Percentiles rank a stretch among this genome's conserved stretches.
Conservation (phyloP, 2,888 invertebrate species). For the Nezara viridula region DNA sequence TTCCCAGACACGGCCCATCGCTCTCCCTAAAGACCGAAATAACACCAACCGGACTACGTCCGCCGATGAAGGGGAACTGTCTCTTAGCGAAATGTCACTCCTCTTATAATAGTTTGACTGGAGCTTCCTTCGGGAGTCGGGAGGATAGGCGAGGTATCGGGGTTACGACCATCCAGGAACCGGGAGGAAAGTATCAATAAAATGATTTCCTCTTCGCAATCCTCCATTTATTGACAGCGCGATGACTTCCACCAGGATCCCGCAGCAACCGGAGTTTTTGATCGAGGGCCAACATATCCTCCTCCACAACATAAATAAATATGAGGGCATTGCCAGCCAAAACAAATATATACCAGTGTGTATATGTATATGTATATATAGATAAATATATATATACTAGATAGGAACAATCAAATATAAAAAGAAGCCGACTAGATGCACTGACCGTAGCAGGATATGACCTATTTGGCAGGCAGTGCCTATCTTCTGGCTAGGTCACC, state of each 20-base stretch:
- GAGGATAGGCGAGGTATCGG: too few relatives aligned
- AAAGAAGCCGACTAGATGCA: slow-evolving; percentile 11
- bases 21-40: slow-evolving; percentile 40
- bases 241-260: not conserved
- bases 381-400: not conserved
- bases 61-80: slow-evolving; percentile 1
- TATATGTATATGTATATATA: not conserved
- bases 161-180: too few relatives aligned
- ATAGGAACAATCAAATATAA: slow-evolving; percentile 29
- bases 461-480: slow-evolving; percentile 2
- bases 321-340: not conserved
- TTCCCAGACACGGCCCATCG: slow-evolving; percentile 51
- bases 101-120: not conserved
- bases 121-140: not conserved
- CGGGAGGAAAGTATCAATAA: too few relatives aligned
- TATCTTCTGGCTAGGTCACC: slow-evolving; percentile 13
- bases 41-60: not conserved
- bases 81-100: slow-evolving; percentile 30
- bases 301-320: not conserved
- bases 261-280: not conserved
- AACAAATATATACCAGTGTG: not conserved
- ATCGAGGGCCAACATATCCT: not conserved
- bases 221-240: not conserved
- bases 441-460: slow-evolving; percentile 39
- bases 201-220: not conserved